A percentile compares a stretch with the other conserved stretches of the same genome.
Evolutionary conservation across 2,797 vertebrate species (phyloP).

Genomic region (Dendrocincla fuliginosa): DNA sequence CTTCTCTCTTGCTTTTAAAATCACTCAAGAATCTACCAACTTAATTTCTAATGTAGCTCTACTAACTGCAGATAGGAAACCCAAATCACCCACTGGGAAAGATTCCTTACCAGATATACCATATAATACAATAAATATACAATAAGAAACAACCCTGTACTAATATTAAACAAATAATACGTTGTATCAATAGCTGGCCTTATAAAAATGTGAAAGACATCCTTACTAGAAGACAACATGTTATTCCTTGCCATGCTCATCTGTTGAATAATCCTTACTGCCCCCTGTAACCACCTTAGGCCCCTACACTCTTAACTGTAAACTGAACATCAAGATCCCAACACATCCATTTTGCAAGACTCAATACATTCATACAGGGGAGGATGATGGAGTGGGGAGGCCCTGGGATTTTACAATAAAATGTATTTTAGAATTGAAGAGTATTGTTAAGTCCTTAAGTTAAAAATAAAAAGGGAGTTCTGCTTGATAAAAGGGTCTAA

Average conservation of each 20-base stretch:
- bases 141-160: neutral
- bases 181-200: neutral
- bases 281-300: neutral
- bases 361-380: neutral
- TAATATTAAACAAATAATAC: neutral
- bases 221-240: neutral
- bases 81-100: neutral
- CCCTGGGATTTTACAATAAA: neutral
- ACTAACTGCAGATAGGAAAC: neutral
- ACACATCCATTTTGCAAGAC: neutral
- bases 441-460: neutral
- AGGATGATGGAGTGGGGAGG: accelerated
- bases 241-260: neutral
- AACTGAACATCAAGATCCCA: neutral
- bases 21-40: neutral
- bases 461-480: neutral
- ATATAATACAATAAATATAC: neutral
- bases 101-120: neutral
- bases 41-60: neutral
- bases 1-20: neutral
- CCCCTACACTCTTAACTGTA: neutral
- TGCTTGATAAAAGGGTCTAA: neutral
- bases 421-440: neutral
- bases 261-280: neutral
- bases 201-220: neutral